phyloP scores from a whole-genome alignment of 2,113 vertebrate genomes.

The Columba livia region DNA sequence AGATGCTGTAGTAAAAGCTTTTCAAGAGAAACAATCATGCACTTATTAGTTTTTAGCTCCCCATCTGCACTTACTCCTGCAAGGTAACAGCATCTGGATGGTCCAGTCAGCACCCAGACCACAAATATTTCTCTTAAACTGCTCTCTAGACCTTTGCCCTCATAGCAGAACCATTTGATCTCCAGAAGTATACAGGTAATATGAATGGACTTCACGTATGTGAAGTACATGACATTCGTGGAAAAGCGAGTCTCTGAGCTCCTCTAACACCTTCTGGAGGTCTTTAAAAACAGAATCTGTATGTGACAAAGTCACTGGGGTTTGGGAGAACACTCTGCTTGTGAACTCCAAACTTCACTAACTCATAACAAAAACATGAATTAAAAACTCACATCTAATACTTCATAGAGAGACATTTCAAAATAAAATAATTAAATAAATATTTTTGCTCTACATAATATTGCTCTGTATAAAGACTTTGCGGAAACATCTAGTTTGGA shows the following conservation, averaged over 20 bases:
- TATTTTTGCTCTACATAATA: not conserved
- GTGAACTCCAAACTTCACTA: not conserved
- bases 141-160: not conserved
- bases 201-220: not conserved
- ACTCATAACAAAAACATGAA: not conserved
- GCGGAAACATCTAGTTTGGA: not conserved
- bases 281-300: not conserved
- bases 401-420: not conserved
- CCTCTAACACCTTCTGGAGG: not conserved
- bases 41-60: not conserved
- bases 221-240: not conserved
- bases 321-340: not conserved
- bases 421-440: not conserved
- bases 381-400: not conserved
- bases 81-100: not conserved
- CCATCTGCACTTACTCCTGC: not conserved
- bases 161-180: not conserved
- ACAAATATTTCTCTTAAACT: not conserved
- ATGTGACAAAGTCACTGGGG: not conserved
- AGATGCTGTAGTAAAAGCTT: not conserved
- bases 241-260: not conserved
- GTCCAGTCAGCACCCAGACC: not conserved
- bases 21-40: not conserved
- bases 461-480: not conserved
- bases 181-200: not conserved